Conservation (phyloP, 2,113 vertebrate genomes). For the Myrmecobius fasciatus region DNA sequence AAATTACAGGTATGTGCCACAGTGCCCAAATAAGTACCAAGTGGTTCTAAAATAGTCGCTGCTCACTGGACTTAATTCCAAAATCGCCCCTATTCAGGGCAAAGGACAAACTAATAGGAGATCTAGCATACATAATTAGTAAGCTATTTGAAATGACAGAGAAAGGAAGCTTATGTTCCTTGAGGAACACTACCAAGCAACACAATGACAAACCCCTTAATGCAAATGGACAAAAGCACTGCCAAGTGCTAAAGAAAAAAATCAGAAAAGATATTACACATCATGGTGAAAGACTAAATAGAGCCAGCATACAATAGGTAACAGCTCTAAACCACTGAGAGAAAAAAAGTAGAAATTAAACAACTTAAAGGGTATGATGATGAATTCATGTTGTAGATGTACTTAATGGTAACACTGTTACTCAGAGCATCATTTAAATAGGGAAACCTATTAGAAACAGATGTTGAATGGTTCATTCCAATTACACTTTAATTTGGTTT, state of each 20-base stretch:
- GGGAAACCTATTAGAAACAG: conserved; percentile 32
- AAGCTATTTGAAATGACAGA: conserved; percentile 37
- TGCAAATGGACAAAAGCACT: not conserved
- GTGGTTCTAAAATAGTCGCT: not conserved
- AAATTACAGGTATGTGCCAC: not conserved
- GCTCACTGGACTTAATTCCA: conserved; percentile 13
- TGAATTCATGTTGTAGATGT: not conserved
- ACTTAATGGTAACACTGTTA: conserved; percentile 15
- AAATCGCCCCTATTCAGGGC: conserved; percentile 20
- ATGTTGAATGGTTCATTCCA: conserved; percentile 21
- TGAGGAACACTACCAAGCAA: not conserved
- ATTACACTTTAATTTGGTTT: conserved; percentile 34
- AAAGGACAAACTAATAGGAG: conserved; percentile 42
- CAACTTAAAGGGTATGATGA: conserved; percentile 14
- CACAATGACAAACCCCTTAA: not conserved
- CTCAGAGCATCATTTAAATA: conserved; percentile 37
- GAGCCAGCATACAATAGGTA: not conserved
- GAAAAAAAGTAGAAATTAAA: conserved; percentile 31
- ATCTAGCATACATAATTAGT: conserved; percentile 30
- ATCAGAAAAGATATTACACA: conserved; percentile 19
- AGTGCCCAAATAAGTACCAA: not conserved
- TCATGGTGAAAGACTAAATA: not conserved
- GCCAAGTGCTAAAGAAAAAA: not conserved
- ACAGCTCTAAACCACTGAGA: not conserved
- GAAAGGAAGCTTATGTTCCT: conserved; percentile 54